These are phyloP conservation scores for Tachysurus vachellii DNA, from an alignment of 2,113 vertebrate species.

Conservation along the genomic window DNA sequence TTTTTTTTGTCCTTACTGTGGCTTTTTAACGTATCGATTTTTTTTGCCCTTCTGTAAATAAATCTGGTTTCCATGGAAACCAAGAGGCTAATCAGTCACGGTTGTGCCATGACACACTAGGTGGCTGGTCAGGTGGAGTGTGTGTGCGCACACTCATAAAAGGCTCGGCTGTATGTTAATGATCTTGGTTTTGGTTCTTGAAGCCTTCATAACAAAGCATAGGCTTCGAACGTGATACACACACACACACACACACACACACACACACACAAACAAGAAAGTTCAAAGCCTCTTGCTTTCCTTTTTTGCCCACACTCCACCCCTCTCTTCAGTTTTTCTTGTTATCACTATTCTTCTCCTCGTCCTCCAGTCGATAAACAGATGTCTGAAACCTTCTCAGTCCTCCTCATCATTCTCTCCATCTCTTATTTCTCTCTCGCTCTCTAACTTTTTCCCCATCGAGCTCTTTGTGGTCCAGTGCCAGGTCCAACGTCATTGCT, in stretches of 20 bases:
- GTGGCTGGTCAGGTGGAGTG: conserved; percentile 22
- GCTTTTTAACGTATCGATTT: conserved; percentile 20
- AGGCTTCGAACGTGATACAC: conserved; percentile 70
- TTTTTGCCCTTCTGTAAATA: conserved; percentile 12
- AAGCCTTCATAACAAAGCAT: conserved; percentile 65
- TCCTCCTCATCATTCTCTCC: neutral
- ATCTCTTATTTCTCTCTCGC: too few species aligned
- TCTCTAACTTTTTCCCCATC: too few species aligned
- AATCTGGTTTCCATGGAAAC: conserved; percentile 48
- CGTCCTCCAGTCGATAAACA: neutral
- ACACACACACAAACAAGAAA: conserved; percentile 37
- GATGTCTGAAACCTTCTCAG: neutral
- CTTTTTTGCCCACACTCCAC: neutral
- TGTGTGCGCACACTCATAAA: neutral
- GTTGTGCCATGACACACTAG: conserved; percentile 29
- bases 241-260: conserved; percentile 38
- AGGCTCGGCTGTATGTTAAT: conserved; percentile 28
- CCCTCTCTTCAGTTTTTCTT: neutral
- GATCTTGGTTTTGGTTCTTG: conserved; percentile 57
- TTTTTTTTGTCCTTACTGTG: neutral
- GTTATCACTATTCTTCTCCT: neutral
- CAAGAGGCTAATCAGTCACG: conserved; percentile 20
- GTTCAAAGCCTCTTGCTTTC: neutral
- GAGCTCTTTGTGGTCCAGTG: neutral
- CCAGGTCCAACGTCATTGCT: too few species aligned